phyloP scores from a whole-genome alignment of 1,140 invertebrate genomes.

The Monomorium pharaonis region DNA sequence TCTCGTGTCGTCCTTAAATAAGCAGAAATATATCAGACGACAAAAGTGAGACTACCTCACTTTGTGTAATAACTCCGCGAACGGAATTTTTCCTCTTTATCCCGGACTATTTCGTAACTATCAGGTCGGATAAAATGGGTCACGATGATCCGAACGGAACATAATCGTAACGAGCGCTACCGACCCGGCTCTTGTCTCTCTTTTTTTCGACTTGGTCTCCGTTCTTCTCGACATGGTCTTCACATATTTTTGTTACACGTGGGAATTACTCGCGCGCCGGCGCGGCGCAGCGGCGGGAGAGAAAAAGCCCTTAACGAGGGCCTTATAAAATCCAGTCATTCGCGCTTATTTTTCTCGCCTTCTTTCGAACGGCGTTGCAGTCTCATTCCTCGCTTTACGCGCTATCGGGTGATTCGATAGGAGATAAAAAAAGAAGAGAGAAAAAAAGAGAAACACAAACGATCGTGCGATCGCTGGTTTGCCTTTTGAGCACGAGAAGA shows the following conservation, averaged over 20 bases:
- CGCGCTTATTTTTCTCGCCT: background rate
- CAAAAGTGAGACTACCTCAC: constrained; percentile 10
- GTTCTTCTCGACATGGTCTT: background rate
- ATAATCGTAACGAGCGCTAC: constrained; percentile 39
- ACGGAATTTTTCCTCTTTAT: constrained; percentile 40
- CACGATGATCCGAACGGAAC: constrained; percentile 44
- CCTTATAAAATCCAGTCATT: constrained; percentile 34
- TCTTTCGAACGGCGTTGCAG: background rate
- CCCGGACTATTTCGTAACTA: constrained; percentile 27
- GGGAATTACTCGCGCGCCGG: constrained; percentile 18
- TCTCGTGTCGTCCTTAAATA: background rate
- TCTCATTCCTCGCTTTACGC: background rate
- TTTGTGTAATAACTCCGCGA: constrained; percentile 3
- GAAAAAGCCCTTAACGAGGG: background rate
- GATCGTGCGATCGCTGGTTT: background rate
- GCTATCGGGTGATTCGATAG: constrained; percentile 3
- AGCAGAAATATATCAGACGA: constrained; percentile 6
- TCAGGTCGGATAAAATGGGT: constrained; percentile 36
- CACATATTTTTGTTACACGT: constrained; percentile 7
- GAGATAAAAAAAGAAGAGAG: background rate
- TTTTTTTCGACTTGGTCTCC: constrained; percentile 8
- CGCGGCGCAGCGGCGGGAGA: too few relatives aligned
- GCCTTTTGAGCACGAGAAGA: constrained; percentile 29
- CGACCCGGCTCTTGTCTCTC: constrained; percentile 3
- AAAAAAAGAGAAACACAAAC: background rate